A percentile compares a stretch with the other conserved stretches of the same genome.
Evolutionary conservation across 1,140 invertebrate genomes (phyloP).

Genomic region (Diuraphis noxia): DNA sequence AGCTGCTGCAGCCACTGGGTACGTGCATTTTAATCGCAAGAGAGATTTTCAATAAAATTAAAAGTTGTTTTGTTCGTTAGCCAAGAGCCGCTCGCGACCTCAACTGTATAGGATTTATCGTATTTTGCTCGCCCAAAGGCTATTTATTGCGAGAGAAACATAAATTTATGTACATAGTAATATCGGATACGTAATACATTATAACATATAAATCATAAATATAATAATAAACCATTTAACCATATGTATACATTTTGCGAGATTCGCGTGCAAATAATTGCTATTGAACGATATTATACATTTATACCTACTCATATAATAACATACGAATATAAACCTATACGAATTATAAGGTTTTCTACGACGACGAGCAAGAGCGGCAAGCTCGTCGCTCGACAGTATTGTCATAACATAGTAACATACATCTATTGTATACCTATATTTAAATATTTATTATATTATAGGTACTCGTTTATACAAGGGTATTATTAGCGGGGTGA

Average conservation of each 20-base stretch:
- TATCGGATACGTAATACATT: neutral
- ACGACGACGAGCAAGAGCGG: neutral
- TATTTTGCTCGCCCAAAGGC: neutral
- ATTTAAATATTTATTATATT: neutral
- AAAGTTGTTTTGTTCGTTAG: neutral
- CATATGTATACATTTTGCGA: neutral
- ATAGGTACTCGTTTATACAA: neutral
- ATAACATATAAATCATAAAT: too few species aligned
- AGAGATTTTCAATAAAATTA: constrained; percentile 9
- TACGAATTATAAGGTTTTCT: neutral
- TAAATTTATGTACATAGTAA: neutral
- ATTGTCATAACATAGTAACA: neutral
- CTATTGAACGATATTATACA: too few species aligned
- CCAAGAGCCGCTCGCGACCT: neutral
- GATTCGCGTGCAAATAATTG: neutral
- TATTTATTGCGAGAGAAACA: neutral
- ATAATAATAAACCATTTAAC: too few species aligned
- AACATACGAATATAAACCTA: neutral
- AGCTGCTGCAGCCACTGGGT: neutral
- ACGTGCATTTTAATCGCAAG: neutral
- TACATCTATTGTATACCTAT: too few species aligned
- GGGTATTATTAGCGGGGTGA: neutral
- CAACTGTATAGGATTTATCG: neutral
- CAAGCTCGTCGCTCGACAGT: neutral
- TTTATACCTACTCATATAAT: neutral